Base-by-base conservation (phyloP, 2,888 invertebrate genomes). In the Malthinus seriepunctatus region DNA sequence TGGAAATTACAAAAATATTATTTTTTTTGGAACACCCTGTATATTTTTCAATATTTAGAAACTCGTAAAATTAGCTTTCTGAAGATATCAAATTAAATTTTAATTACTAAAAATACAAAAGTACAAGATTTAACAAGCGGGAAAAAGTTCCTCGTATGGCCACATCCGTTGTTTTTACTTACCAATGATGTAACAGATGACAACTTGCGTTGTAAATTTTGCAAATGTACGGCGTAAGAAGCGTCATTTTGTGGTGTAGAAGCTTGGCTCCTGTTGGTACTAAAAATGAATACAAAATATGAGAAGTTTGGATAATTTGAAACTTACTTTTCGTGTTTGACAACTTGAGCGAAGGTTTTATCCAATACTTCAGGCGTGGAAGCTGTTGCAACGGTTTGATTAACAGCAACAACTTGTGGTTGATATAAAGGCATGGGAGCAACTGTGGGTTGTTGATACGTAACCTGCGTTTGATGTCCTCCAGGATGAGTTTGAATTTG, bases 151-250 rank as follows among this genome's bases (percentile, higher is more conserved):
- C n/a, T n/a, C n/a, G n/a, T n/a, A n/a, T n/a, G n/a, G n/a, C n/a
- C n/a, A n/a, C n/a, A n/a, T n/a, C n/a, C n/a, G n/a, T n/a, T n/a
- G n/a, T n/a, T 7, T 14, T 42, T 51, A 73, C 82, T 80, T 73
- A 85, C 85, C 69, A 75, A 74, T 38, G 67, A 67, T n/a, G 84
- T 83, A 65, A 84, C 84, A 55, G 82, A 82, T 44, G 86, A 83
- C 35, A 89, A 79, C 73, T 89, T 88, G 73, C 89, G 88, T 68
- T 89, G 89, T 63, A 89, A 77, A 46, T 84, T 84, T 68, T 88
- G 83, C 83, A 89, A 84, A 73, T 88, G 88, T 45, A 85, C 83
- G 72, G 83, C 87, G 75, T 89, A 88, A 2, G 84, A 82, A 56
- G 85, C 84, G 61, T 82, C 81, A 67, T 85, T 84, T 74, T 86